These are phyloP conservation scores for Parazoanthus darwini DNA, from an alignment of 92 coral and sea anemone genomes.

Conservation along the genomic window DNA sequence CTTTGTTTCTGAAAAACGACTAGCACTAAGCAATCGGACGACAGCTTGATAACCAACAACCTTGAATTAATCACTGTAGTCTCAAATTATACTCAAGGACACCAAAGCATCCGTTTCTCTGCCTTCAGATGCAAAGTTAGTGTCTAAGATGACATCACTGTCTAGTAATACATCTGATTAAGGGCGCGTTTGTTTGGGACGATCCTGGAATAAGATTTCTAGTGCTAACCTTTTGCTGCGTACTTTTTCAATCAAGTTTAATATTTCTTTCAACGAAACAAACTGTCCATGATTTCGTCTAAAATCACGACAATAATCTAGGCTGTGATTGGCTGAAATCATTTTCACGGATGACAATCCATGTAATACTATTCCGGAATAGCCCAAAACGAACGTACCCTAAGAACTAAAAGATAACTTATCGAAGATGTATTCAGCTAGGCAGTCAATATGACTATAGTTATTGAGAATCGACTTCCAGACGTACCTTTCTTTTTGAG, in stretches of 20 bases:
- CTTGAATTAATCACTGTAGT: background rate
- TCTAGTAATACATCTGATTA: background rate
- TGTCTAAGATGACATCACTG: background rate
- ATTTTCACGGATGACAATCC: too few species aligned
- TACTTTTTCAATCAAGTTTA: too few species aligned
- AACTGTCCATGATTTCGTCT: too few species aligned
- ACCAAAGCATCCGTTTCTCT: background rate
- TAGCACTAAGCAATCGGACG: background rate
- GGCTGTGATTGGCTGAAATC: too few species aligned
- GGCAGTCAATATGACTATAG: background rate
- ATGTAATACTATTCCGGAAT: too few species aligned
- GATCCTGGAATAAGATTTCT: too few species aligned
- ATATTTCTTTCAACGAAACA: too few species aligned
- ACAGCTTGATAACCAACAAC: background rate
- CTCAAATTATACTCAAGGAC: background rate
- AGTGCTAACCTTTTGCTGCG: too few species aligned
- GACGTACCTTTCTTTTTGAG: slow-evolving; percentile 71
- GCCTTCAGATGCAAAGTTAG: background rate
- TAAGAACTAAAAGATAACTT: background rate
- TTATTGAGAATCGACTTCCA: background rate
- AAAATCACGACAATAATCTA: too few species aligned
- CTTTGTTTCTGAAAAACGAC: too few species aligned
- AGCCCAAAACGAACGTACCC: too few species aligned
- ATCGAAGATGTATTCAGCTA: background rate
- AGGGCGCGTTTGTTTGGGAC: too few species aligned